phyloP scores from a whole-genome alignment of 2,113 vertebrate genomes.

The Neolamprologus tretocephalus region DNA sequence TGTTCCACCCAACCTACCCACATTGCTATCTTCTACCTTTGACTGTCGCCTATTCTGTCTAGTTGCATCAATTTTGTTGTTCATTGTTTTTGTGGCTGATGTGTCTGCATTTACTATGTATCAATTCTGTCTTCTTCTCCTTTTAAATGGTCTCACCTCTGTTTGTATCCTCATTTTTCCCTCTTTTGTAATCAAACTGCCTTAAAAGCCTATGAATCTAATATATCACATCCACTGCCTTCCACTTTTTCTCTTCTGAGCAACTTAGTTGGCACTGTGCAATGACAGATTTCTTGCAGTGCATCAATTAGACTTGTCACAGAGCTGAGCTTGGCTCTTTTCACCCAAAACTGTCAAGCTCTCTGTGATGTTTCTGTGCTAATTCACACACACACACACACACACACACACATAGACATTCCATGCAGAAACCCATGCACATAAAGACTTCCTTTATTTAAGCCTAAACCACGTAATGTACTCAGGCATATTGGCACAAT shows the following conservation, averaged over 20 bases:
- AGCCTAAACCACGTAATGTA: neutral
- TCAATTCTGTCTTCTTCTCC: neutral
- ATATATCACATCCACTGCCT: neutral
- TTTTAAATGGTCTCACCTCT: neutral
- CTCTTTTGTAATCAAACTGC: neutral
- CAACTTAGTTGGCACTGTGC: neutral
- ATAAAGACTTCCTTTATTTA: neutral
- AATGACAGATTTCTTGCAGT: slow-evolving; percentile 2
- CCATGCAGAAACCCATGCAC: neutral
- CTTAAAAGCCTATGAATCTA: neutral
- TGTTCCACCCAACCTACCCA: neutral
- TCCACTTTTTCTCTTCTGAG: neutral
- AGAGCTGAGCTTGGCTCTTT: slow-evolving; percentile 13
- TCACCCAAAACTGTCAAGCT: slow-evolving; percentile 1
- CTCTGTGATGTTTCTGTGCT: slow-evolving; percentile 3
- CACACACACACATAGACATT: neutral
- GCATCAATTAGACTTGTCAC: slow-evolving; percentile 37
- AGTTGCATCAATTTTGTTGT: neutral
- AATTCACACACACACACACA: neutral
- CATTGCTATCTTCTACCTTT: neutral
- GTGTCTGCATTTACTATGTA: neutral
- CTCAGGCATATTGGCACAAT: neutral
- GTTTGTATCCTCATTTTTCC: neutral
- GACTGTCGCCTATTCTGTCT: neutral
- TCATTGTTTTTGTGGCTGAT: neutral